Base-by-base conservation (phyloP, 2,113 vertebrate genomes). In the Acanthisitta chloris region DNA sequence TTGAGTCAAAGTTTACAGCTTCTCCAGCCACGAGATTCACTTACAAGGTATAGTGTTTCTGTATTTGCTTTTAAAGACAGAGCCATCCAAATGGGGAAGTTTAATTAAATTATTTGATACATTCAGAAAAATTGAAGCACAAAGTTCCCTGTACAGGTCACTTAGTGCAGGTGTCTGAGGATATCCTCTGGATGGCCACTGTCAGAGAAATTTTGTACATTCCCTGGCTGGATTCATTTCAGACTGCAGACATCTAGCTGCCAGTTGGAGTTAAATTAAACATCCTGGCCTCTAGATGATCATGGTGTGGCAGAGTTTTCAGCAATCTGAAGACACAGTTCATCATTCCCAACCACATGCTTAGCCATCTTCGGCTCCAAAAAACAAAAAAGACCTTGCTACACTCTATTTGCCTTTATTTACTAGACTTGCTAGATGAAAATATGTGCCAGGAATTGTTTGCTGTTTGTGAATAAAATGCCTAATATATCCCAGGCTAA, bases 1-100 rank as follows among this genome's bases (percentile, higher is more conserved):
- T 88, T 77, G 90, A 94, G 54, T 58, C 87, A 62, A 92, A 90
- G 62, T 93, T 94, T 90, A 89, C 59, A 80, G 40, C 89, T 76
- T 76, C 45, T 87, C 57, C 62, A 71, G 51, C 31, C 18, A n/a
- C 34, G 36, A 94, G 55, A 85, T 48, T 76, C 45, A 54, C 34
- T 45, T 46, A 66, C 64, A 25, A 6, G 5, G 21, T 52, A 81
- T 80, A 31, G 1, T 42, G 42, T 91, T 93, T 66, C 89, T 66
- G 49, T 72, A 49, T 48, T 57, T 38, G 45, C 20, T 69, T 91
- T 90, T 88, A 80, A 92, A 86, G 49, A 46, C 16, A 52, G 73
- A 89, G 29, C 14, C 69, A 61, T 26, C 14, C 66, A 87, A 77
- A 69, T 2, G 33, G 70, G 40, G 13, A 82, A 54, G 34, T 42